Base-by-base conservation (phyloP, 37 sponge, comb jelly and placozoan species). In the Chondrilla cf. caribensis region DNA sequence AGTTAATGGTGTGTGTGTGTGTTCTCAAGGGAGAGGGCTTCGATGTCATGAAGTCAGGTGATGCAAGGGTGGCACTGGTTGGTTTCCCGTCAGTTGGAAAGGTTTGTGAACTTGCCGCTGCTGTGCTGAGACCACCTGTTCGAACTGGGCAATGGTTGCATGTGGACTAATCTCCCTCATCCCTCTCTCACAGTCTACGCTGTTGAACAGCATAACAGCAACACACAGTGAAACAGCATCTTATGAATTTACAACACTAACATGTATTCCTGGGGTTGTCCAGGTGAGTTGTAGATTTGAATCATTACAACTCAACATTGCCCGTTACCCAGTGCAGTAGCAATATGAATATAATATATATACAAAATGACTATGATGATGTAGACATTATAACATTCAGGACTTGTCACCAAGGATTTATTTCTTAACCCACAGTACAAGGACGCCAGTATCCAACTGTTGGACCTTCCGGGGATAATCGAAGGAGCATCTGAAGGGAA, bases 11-110 rank as follows among this genome's bases (percentile, higher is more conserved):
- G n/a, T n/a, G n/a, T n/a, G n/a, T n/a, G n/a, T n/a, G n/a, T n/a
- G n/a, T n/a, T 81, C 11, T 80, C 7, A 57, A 97, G 95, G 99
- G 99, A 33, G 99, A 99, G 73, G 99, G 99, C 29, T 99, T 99
- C 81, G 99, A 99, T 92, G 99, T 99, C 14, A 99, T 99, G 99
- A 99, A 99, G 65, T 99, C 99, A 35, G 99, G 99, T 18, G 99
- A 99, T 87, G 99, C 99, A 8, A 80, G 99, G 29, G 99, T 99
- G 54, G 99, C 95, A 31, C 80, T 99, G 21, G 82, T 99, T 64
- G 99, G 99, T 22, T 99, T 99, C 75, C 99, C 99, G 33, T 99
- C 99, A 29, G 99, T 99, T 42, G 99, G 99, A 21, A 99, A 99
- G 90, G 95, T 95, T 31, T 67, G 79, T 59, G 57, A 55, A 19